Evolutionary conservation across 1,140 invertebrate species (phyloP), one percentile per base, ranked within the genome.

Genomic region (Anoplophora glabripennis): DNA sequence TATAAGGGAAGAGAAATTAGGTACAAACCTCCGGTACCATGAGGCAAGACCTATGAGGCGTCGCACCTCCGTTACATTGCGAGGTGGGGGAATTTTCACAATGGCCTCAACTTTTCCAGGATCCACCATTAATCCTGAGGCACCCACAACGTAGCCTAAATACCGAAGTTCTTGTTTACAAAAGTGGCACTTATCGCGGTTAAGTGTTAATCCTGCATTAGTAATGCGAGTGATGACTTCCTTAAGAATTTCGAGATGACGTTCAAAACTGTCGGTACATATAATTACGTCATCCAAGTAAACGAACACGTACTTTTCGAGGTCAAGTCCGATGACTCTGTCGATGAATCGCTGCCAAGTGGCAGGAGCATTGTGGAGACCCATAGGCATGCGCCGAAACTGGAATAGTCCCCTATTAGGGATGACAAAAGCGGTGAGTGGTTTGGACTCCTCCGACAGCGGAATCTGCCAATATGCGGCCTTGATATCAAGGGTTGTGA

Each of bases 11-110:
- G 73, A 62, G 42, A 79, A 70, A 38, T 76, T 63, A 18, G 61
- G 64, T 9, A 79, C 55, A 59, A 80, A 81, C 15, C 76, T 66
- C 40, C 75, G 64, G 57, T 78, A 81, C 66, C 75, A 81, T 15
- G 66, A 65, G 33, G 65, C 55, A 21, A 76, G 53, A 7, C 77
- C 77, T 42, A 76, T 51, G 71, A 77, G 36, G 7, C 36, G 21
- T 28, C 59, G 10, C 11, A 61, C 36, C 10, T 40, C 35, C 37
- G 67, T 72, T 4, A 66, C 42, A 7, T 59, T 67, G 1, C 12
- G 58, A 17, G 71, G 70, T n/a, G 17, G 28, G 10, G 54, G 37
- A 59, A 74, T 74, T 3, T 79, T 64, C 69, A 57, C 35, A 17
- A 79, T 73, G 5, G 74, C 72, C 15, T 59, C 33, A 28, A 77